Base-by-base conservation (phyloP, 2,888 invertebrate species). In the Lycaena phlaeas region DNA sequence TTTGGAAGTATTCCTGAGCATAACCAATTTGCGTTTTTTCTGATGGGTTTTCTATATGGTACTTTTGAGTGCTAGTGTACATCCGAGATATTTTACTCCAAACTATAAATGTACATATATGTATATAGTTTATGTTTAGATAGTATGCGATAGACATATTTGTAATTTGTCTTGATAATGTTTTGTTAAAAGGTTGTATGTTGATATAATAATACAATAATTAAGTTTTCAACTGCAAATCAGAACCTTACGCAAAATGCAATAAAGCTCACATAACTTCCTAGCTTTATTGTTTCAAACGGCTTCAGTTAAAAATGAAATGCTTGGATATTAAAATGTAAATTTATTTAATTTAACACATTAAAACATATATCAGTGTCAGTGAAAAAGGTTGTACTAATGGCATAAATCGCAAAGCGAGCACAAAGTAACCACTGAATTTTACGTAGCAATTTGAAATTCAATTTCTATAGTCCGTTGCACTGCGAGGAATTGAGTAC, bases 371-470 rank as follows among this genome's bases (percentile, higher is more conserved):
- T 38, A 44, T 42, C 38, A 38, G 29, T 41, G 36, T 41, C 28
- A 31, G 28, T 38, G 42, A 9, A 64, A 67, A 66, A 72, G 67
- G 65, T 65, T 44, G 28, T 67, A 70, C 70, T 74, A 76, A 75
- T 74, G 68, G 73, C 66, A 75, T 71, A 74, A 75, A 77, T 74
- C 76, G 69, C 68, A 71, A 68, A 71, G n/a, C n/a, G n/a, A n/a
- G 67, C 66, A 68, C 53, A 55, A 61, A 67, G 65, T 68, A 59
- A 67, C 68, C 74, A 69, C 72, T 66, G 68, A 70, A 70, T 77
- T 76, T 75, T 72, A 68, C 69, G 67, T 71, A 46, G 43, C 36
- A 42, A 75, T 75, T 76, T 70, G 69, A 74, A 76, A 76, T 78
- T 77, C 70, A 74, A 74, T 68, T 72, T 68, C 69, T 68, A 59